These are phyloP conservation scores for Cyaniris semiargus DNA, from an alignment of 2,888 invertebrate species.

Conservation along the genomic window DNA sequence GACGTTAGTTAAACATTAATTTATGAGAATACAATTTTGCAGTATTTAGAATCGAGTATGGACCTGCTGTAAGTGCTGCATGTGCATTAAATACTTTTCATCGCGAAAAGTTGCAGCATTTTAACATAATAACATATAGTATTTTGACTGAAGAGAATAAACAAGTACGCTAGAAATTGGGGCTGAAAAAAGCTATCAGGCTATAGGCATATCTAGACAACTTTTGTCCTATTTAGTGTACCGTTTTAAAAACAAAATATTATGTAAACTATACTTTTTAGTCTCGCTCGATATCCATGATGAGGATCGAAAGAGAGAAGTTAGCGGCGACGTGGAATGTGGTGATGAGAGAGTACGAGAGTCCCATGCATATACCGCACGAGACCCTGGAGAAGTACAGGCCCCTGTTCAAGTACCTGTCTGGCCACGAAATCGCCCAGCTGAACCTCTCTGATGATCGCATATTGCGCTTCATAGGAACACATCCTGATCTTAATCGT, in stretches of 20 bases:
- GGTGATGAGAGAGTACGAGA: constrained; percentile 49
- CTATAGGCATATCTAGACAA: too few relatives aligned
- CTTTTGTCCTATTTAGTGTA: too few relatives aligned
- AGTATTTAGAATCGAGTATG: too few relatives aligned
- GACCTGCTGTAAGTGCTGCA: too few relatives aligned
- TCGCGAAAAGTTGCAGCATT: too few relatives aligned
- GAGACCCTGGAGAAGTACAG: constrained; percentile 60
- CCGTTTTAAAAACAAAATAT: background rate
- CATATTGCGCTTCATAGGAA: constrained; percentile 64
- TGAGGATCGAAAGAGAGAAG: constrained; percentile 65
- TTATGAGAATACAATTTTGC: too few relatives aligned
- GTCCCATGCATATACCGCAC: constrained; percentile 46
- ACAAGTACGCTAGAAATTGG: too few relatives aligned
- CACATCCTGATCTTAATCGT: constrained; percentile 62
- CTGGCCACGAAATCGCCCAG: constrained; percentile 62
- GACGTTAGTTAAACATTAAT: too few relatives aligned
- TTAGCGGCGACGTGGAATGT: constrained; percentile 61
- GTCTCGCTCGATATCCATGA: constrained; percentile 71
- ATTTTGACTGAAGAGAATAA: too few relatives aligned
- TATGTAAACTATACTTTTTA: constrained; percentile 41
- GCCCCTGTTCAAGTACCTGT: constrained; percentile 67
- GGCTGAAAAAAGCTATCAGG: too few relatives aligned
- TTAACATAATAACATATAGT: too few relatives aligned
- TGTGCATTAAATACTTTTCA: too few relatives aligned
- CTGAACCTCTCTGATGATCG: constrained; percentile 59